Base-by-base conservation (phyloP, 2,888 invertebrate genomes). In the Dryadula phaetusa region DNA sequence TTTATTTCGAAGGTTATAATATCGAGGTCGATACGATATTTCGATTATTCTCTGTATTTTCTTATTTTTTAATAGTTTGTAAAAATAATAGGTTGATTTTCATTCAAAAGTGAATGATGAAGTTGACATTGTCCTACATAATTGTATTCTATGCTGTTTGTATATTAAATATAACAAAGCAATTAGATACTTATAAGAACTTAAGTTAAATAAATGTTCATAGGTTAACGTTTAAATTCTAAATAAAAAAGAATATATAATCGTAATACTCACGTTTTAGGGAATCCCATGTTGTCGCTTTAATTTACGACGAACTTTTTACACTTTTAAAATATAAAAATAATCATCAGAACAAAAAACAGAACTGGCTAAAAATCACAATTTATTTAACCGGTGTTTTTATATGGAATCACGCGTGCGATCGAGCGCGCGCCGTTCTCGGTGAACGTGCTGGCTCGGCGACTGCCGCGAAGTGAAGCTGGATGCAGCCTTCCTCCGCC, bases 101-200 rank as follows among this genome's bases (percentile, higher is more conserved):
- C 28, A 28, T 52, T 32, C 16, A 28, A 52, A 52, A 52, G 0
- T 28, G 10, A 3, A 1, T 16, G 16, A 18, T 52, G 5, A 10
- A 10, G 28, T 1, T 85, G 85, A 79, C 86, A 86, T 87, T 87
- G 87, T 85, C 84, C 86, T 85, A 88, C 81, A 83, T 88, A 49
- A n/a, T 25, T n/a, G n/a, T 25, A 25, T n/a, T 25, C 32, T 20
- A 18, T 3, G 3, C 4, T 32, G 10, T 18, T 32, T 12, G 32
- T 16, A 18, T 18, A 4, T 12, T 28, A n/a, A 8, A 25, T 28
- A 2, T 49, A 49, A 49, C 25, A 25, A 49, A 49, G 12, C 37
- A 37, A 37, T 2, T 37, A 37, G 32, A 25, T 25, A 25, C 8
- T 16, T 6, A 25, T 49, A 28, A 28, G 1, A 49, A 3, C 7